Evolutionary conservation across 2,888 invertebrate species (phyloP).

Genomic region (Carcina quercana): DNA sequence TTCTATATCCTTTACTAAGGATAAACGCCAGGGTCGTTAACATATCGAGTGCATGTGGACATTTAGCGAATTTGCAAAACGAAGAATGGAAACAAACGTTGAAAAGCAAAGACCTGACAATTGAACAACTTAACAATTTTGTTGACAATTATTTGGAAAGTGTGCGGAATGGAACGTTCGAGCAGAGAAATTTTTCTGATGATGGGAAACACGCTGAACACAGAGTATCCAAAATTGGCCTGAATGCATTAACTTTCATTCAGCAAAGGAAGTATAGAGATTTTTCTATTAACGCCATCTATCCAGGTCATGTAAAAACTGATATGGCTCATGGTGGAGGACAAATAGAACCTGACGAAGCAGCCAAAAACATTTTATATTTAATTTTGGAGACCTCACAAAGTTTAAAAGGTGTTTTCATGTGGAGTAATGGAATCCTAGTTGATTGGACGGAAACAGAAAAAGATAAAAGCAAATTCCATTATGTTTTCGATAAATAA

Average conservation of each 20-base stretch:
- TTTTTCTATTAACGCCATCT: slow-evolving; percentile 54
- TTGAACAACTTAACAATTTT: slow-evolving; percentile 47
- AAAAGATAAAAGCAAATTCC: too few species aligned
- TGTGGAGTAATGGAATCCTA: slow-evolving; percentile 76
- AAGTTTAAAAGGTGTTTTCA: slow-evolving; percentile 76
- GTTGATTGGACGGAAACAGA: slow-evolving; percentile 75
- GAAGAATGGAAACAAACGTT: slow-evolving; percentile 44
- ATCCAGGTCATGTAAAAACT: slow-evolving; percentile 54
- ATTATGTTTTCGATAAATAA: too few species aligned
- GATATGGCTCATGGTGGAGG: slow-evolving; percentile 71
- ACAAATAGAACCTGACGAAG: slow-evolving; percentile 74
- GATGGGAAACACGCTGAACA: slow-evolving; percentile 61
- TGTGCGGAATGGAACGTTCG: slow-evolving; percentile 52
- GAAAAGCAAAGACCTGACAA: slow-evolving; percentile 37
- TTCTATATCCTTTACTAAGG: slow-evolving; percentile 80
- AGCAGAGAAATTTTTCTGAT: slow-evolving; percentile 55
- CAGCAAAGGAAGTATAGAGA: slow-evolving; percentile 50
- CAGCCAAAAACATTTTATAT: slow-evolving; percentile 72
- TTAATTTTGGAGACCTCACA: slow-evolving; percentile 76
- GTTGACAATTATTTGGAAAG: slow-evolving; percentile 55
- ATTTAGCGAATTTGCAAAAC: slow-evolving; percentile 55
- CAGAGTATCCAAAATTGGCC: slow-evolving; percentile 55
- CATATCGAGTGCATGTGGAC: slow-evolving; percentile 71
- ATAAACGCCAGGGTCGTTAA: slow-evolving; percentile 84
- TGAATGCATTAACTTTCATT: slow-evolving; percentile 54